Percentiles rank a stretch among this genome's conserved stretches.
These are phyloP conservation scores for Atta cephalotes DNA, from an alignment of 1,140 invertebrate species.

Conservation along the genomic window DNA sequence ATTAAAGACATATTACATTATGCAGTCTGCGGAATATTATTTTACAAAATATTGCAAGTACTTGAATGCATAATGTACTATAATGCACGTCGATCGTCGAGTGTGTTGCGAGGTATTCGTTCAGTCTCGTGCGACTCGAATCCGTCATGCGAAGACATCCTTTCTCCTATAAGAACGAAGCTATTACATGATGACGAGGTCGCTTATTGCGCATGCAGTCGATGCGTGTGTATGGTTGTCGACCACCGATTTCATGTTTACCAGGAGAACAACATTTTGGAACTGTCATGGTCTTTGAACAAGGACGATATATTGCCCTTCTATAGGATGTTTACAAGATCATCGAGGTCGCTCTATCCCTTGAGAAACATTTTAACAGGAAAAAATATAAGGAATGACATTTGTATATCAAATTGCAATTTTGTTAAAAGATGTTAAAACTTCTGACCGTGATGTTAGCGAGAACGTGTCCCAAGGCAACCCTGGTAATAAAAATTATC, in stretches of 20 bases:
- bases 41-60: not conserved
- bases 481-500: not conserved
- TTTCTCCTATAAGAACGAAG: conserved; percentile 58
- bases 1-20: not conserved
- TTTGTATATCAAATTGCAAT: not conserved
- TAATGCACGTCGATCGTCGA: not conserved
- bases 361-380: not conserved
- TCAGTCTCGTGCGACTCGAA: conserved; percentile 49
- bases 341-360: not conserved
- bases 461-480: conserved; percentile 5
- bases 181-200: conserved; percentile 58
- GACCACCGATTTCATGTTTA: not conserved
- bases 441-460: conserved; percentile 14
- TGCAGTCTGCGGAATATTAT: not conserved
- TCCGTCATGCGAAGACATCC: conserved; percentile 59
- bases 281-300: conserved; percentile 1
- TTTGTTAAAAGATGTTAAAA: conserved; percentile 20
- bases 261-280: conserved; percentile 2
- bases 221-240: conserved; percentile 2
- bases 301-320: not conserved
- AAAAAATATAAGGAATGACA: not conserved
- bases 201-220: conserved; percentile 44
- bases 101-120: conserved; percentile 30
- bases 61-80: not conserved
- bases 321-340: no score